Percentiles rank a stretch among this genome's conserved stretches.
Evolutionary conservation across 2,113 vertebrate species (phyloP).

Genomic region (Saccopteryx leptura): DNA sequence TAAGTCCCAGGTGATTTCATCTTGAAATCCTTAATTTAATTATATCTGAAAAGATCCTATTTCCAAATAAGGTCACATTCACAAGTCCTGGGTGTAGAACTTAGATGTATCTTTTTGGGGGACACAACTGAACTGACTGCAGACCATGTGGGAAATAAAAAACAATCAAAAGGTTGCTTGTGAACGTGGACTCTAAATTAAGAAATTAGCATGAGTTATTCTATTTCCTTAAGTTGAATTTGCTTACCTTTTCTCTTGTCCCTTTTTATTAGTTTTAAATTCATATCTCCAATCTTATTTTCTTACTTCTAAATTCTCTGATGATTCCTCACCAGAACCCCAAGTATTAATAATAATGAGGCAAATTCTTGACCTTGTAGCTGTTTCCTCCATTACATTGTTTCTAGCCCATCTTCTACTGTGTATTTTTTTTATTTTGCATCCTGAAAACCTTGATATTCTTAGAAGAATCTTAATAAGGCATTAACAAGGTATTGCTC

Average conservation of each 20-base stretch:
- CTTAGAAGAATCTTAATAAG: neutral
- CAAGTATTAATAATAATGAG: neutral
- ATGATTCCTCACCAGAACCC: neutral
- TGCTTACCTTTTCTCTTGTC: neutral
- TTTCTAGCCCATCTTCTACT: neutral
- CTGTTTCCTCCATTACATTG: neutral
- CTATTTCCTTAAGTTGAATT: conserved; percentile 32
- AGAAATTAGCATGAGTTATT: neutral
- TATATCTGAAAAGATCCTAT: neutral
- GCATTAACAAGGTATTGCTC: neutral
- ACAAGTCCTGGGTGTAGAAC: neutral
- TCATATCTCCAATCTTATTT: neutral
- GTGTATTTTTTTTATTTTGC: neutral
- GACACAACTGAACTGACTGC: neutral
- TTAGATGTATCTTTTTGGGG: neutral
- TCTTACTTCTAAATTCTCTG: conserved; percentile 8
- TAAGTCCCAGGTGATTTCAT: neutral
- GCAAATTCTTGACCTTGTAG: neutral
- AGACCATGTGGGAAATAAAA: neutral
- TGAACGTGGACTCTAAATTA: neutral
- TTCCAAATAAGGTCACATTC: neutral
- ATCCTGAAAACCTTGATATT: neutral
- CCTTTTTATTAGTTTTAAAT: conserved; percentile 20
- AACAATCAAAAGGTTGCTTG: neutral
- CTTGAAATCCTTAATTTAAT: neutral